Base-by-base conservation (phyloP, 2,113 vertebrate genomes). In the Heliornis fulica region DNA sequence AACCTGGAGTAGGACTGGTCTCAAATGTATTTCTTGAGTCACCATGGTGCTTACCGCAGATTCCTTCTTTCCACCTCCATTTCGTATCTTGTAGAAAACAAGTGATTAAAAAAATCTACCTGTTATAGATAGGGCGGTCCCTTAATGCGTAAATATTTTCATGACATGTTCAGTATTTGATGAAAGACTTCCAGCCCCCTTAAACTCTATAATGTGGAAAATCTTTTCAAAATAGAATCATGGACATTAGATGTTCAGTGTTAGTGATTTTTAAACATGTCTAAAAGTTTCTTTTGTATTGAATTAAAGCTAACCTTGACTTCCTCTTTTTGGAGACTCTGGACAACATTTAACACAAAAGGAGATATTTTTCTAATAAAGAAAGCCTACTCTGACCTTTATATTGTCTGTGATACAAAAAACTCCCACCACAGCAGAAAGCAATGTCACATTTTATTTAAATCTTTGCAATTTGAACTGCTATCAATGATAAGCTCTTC, bases 391-490 rank as follows among this genome's bases (percentile, higher is more conserved):
- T n/a, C 31, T 70, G 59, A 77, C 38, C 26, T 89, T 74, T 66
- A 54, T 19, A 32, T 78, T 70, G 9, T 50, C 45, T 53, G 19
- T 78, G 59, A 83, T 31, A 83, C 2, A 66, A 78, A 91, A 94
- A 69, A 10, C 34, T 76, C 43, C 26, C 51, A 83, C 23, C 22
- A 46, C 4, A 84, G 38, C 72, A 93, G 43, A 85, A 82, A 94
- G 36, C 31, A 83, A 91, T 84, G 80, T 70, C 76, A 84, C 59
- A 78, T 87, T 91, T 94, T 74, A 76, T 95, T 90, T 77, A 80
- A 95, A 84, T 72, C 59, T 63, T 77, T 95, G 79, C 29, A 88
- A 75, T 76, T 83, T 87, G 68, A 86, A 72, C 83, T 83, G 63
- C 82, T 83, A 81, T 69, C 38, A n/a, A 2, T 54, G 69, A 57